Conservation (phyloP, 2,888 invertebrate species). For the Mesopsocus fuscifrons region DNA sequence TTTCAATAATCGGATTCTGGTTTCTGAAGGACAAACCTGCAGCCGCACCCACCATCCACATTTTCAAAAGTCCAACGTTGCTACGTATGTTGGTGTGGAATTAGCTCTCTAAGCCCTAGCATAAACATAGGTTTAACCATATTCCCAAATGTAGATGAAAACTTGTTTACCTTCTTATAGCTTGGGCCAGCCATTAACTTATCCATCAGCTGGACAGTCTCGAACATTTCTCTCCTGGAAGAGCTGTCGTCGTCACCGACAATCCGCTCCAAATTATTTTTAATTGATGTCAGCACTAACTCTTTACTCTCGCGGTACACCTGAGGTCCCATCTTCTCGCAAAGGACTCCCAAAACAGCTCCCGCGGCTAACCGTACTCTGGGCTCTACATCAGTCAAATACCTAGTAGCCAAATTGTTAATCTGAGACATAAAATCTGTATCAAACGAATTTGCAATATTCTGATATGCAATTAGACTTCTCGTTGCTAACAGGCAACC, state of each 20-base stretch:
- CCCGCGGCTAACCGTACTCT: constrained; percentile 28
- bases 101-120: too few species aligned
- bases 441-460: constrained; percentile 19
- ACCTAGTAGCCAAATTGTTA: constrained; percentile 19
- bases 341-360: constrained; percentile 26
- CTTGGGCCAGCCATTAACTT: constrained; percentile 16
- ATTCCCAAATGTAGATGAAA: neutral
- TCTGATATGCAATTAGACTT: constrained; percentile 19
- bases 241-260: constrained; percentile 18
- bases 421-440: constrained; percentile 17
- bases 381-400: constrained; percentile 26
- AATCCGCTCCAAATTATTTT: constrained; percentile 25
- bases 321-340: constrained; percentile 22
- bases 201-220: constrained; percentile 18
- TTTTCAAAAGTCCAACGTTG: too few species aligned
- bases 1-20: too few species aligned
- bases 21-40: too few species aligned
- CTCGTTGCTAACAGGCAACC: constrained; percentile 25
- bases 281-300: constrained; percentile 24
- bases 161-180: constrained; percentile 16
- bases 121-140: too few species aligned
- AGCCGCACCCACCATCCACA: too few species aligned
- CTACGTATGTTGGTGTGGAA: too few species aligned
- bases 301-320: constrained; percentile 23
- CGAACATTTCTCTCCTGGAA: constrained; percentile 16